These are phyloP conservation scores for Pseudopipra pipra DNA, from an alignment of 2,113 vertebrate species.

Conservation along the genomic window DNA sequence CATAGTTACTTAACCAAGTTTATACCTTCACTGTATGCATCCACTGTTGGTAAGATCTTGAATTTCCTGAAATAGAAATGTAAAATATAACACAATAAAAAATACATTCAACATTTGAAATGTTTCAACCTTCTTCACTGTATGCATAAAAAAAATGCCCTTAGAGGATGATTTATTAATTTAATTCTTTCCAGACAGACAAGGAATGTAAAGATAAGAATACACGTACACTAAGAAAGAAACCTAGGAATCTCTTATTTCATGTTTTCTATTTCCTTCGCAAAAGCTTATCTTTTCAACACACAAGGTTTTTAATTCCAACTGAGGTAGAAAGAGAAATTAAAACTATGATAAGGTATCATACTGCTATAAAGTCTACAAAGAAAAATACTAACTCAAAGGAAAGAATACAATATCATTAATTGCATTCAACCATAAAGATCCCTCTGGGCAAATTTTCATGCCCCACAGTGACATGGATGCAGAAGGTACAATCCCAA, in stretches of 20 bases:
- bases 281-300: not conserved
- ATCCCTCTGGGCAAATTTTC: not conserved
- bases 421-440: not conserved
- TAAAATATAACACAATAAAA: not conserved
- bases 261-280: not conserved
- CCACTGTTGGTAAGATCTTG: conserved; percentile 93
- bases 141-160: not conserved
- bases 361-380: not conserved
- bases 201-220: not conserved
- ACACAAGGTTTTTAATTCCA: not conserved
- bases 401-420: not conserved
- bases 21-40: conserved; percentile 93
- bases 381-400: not conserved
- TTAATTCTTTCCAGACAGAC: not conserved
- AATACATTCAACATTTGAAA: not conserved
- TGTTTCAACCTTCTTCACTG: not conserved
- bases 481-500: not conserved
- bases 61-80: conserved; percentile 80
- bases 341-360: not conserved
- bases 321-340: not conserved
- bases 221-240: not conserved
- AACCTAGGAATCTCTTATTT: not conserved
- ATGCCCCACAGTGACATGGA: not conserved
- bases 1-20: not conserved
- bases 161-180: not conserved